These are phyloP conservation scores for Hirundo rustica DNA, from an alignment of 2,797 vertebrate genomes.

Conservation along the genomic window DNA sequence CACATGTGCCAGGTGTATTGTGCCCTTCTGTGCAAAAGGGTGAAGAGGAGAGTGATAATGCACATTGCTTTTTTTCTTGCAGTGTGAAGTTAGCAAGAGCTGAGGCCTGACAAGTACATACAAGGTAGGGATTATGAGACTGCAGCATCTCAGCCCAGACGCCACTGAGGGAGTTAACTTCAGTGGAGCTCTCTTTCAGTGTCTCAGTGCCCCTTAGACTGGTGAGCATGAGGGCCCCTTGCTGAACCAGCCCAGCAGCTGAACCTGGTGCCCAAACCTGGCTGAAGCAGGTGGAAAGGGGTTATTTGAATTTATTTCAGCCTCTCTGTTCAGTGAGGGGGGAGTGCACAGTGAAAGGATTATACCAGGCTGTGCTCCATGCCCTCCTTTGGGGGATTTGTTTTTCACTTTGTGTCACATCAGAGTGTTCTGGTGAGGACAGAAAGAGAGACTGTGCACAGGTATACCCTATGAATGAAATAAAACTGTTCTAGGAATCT, in stretches of 20 bases:
- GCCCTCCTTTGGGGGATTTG: neutral
- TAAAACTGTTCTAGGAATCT: neutral
- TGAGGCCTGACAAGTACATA: neutral
- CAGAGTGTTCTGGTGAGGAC: neutral
- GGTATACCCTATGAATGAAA: neutral
- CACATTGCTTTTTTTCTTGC: neutral
- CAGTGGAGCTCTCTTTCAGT: neutral
- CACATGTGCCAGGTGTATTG: neutral
- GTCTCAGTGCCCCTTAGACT: neutral
- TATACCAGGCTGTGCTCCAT: neutral
- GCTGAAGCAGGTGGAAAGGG: neutral
- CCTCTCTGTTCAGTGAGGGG: neutral
- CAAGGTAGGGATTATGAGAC: accelerated
- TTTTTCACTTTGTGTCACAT: neutral
- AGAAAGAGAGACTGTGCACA: neutral
- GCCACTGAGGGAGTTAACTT: neutral
- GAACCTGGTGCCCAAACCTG: neutral
- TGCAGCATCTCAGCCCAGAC: neutral
- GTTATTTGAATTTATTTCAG: neutral
- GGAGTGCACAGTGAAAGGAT: neutral
- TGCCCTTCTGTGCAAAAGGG: neutral
- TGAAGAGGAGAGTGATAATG: neutral
- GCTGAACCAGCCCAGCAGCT: neutral
- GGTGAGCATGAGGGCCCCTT: neutral
- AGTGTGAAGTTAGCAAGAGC: neutral